A percentile compares a stretch with the other conserved stretches of the same genome.
These are phyloP conservation scores for Fringilla coelebs DNA, from an alignment of 2,797 vertebrate species.

Conservation along the genomic window DNA sequence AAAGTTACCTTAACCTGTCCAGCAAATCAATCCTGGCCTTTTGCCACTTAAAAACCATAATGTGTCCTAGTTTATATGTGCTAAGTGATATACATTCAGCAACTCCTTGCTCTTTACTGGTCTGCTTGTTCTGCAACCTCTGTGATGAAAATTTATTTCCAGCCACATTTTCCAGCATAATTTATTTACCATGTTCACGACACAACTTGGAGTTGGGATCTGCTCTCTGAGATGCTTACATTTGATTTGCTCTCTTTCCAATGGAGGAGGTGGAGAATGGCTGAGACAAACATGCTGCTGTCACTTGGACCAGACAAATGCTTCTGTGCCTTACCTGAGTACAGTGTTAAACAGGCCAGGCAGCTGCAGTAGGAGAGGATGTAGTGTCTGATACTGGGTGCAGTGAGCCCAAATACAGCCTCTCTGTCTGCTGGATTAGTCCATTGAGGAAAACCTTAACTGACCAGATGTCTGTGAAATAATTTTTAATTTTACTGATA, in stretches of 20 bases:
- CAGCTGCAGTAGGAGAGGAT: neutral
- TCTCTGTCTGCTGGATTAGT: neutral
- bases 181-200: neutral
- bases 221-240: neutral
- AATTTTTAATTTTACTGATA: neutral
- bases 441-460: neutral
- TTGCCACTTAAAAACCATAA: neutral
- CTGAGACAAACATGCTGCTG: neutral
- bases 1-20: neutral
- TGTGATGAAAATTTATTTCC: neutral
- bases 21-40: neutral
- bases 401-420: neutral
- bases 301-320: neutral
- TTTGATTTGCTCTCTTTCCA: neutral
- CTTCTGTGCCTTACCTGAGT: neutral
- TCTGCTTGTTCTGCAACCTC: neutral
- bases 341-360: neutral
- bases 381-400: neutral
- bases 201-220: neutral
- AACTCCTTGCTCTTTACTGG: neutral
- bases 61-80: neutral
- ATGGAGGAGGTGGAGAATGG: rapidly evolving
- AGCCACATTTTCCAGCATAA: neutral
- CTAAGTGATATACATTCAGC: neutral
- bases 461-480: neutral